Base-by-base conservation (phyloP, 2,888 invertebrate species). In the Steinernema carpocapsae region DNA sequence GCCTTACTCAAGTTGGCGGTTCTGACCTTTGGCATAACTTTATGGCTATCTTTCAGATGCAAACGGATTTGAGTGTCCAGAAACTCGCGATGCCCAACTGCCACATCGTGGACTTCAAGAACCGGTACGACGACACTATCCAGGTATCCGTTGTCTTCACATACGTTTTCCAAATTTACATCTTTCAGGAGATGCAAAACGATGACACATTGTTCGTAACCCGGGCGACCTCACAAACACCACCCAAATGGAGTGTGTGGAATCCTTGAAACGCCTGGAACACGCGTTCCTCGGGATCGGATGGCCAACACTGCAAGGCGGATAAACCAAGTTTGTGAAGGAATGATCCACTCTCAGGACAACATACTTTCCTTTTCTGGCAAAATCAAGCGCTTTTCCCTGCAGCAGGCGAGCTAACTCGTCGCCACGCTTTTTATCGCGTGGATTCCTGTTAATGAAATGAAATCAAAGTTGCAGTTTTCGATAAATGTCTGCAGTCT, bases 291-390 rank as follows among this genome's bases (percentile, higher is more conserved):
- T 78, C 0, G 75, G 80, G 51, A 82, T 83, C 52, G 83, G 82
- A n/a, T 82, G 82, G 82, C 81, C 83, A 14, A 83, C 82, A 14
- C 72, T 82, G 19, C 83, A 83, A 72, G 83, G n/a, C n/a, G n/a
- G n/a, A n/a, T n/a, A n/a, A n/a, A n/a, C n/a, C n/a, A n/a, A n/a
- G n/a, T n/a, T n/a, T n/a, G n/a, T n/a, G n/a, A n/a, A n/a, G n/a
- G n/a, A n/a, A n/a, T n/a, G n/a, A n/a, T n/a, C n/a, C n/a, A n/a
- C n/a, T n/a, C n/a, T n/a, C n/a, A n/a, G n/a, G n/a, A n/a, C n/a
- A n/a, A n/a, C n/a, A n/a, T n/a, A n/a, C n/a, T n/a, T n/a, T n/a
- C n/a, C n/a, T n/a, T n/a, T n/a, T n/a, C n/a, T n/a, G n/a, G n/a
- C n/a, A n/a, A n/a, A n/a, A n/a, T n/a, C n/a, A n/a, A n/a, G n/a